Evolutionary conservation across 1,140 invertebrate species (phyloP), one percentile per base, ranked within the genome.

Genomic region (Bactericera cockerelli): DNA sequence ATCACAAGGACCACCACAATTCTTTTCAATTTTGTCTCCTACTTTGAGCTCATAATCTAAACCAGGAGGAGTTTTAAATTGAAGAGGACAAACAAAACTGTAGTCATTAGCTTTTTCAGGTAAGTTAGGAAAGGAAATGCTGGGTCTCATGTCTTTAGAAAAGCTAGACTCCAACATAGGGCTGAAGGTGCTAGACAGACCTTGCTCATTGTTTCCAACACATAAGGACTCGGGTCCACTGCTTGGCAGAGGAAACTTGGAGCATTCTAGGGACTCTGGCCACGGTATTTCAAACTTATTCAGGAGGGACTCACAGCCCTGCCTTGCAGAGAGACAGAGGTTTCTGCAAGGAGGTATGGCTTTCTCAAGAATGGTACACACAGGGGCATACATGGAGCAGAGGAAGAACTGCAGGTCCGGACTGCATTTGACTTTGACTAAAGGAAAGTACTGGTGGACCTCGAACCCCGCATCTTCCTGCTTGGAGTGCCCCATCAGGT

Each of bases 351-450:
- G 94, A 1, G 91, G 93, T 62, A 99, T 81, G 0, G 93, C 84
- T 62, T 79, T 74, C 26, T 94, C 89, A 59, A 98, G 71, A 56
- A 96, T 90, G 1, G 91, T 95, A 69, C 96, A 99, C 0, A 98
- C 86, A 0, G 97, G 96, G 3, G 87, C 89, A 71, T 93, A 99
- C 56, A 99, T 80, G 0, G 92, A 87, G 75, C 97, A 99, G 19
- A 99, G 74, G 70, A 99, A 99, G 62, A 98, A 87, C 69, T 93
- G 87, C 26, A 98, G 74, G 70, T 98, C 89, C 0, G 87, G 81
- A 63, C 91, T 95, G 71, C 96, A 99, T 64, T 93, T 83, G 2
- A 97, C 83, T 76, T 98, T 97, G 1, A 98, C 86, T n/a, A 99
- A 73, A 1, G 95, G 92, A 59, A 88, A 88, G 69, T 92, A 98